A percentile compares a stretch with the other conserved stretches of the same genome.
phyloP scores from a whole-genome alignment of 1,140 invertebrate genomes.

The Anastatus disparis region DNA sequence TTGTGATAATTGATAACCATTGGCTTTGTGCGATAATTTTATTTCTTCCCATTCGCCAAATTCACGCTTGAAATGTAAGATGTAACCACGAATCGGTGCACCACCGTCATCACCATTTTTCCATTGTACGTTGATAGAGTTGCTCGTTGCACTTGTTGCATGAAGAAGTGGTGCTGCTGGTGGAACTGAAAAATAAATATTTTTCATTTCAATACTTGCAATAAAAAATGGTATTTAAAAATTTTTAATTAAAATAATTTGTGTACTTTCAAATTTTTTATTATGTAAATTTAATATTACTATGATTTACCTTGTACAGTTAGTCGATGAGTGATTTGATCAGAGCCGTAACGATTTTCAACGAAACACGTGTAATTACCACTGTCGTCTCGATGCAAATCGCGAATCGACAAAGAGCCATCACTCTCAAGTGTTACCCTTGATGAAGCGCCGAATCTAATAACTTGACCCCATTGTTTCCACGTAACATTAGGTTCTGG shows the following conservation, averaged over 20 bases:
- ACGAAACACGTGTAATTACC: conserved; percentile 93
- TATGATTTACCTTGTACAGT: conserved; percentile 71
- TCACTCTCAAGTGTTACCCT: conserved; percentile 74
- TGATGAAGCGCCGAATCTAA: conserved; percentile 72
- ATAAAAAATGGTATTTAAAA: no score
- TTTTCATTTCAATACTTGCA: no score
- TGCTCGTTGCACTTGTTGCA: conserved; percentile 68
- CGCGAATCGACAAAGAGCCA: conserved; percentile 79
- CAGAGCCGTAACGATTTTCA: conserved; percentile 84
- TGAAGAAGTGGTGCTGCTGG: conserved; percentile 68
- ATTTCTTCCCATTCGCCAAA: conserved; percentile 89
- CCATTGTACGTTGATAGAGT: conserved; percentile 70
- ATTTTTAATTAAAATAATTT: no score
- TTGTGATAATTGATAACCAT: conserved; percentile 80
- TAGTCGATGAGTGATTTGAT: conserved; percentile 82
- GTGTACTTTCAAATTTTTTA: background rate
- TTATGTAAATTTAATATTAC: background rate
- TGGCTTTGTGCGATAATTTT: conserved; percentile 81
- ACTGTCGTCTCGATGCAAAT: conserved; percentile 80
- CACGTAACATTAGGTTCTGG: conserved; percentile 79
- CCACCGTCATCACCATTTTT: conserved; percentile 68
- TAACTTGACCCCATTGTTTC: conserved; percentile 76
- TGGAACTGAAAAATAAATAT: conserved; percentile 60
- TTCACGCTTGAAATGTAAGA: conserved; percentile 89
- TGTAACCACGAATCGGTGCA: conserved; percentile 74